These are phyloP conservation scores for Ibidorhyncha struthersii DNA, from an alignment of 2,113 vertebrate genomes.

Conservation along the genomic window DNA sequence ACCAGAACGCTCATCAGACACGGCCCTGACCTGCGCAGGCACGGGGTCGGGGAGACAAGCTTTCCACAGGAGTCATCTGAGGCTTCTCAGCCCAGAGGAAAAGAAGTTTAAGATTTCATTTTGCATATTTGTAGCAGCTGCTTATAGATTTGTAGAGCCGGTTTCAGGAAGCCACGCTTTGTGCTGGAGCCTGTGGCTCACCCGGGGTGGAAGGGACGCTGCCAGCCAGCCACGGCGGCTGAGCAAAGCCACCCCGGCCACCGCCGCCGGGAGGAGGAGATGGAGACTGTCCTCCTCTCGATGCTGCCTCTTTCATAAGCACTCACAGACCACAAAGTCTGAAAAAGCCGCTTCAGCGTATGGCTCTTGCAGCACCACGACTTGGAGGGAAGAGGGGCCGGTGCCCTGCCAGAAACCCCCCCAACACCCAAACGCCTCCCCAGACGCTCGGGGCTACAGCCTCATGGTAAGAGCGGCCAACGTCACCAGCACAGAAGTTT, in stretches of 20 bases:
- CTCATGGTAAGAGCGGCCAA: fast-evolving
- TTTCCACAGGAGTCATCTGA: background rate
- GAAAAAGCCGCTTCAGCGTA: background rate
- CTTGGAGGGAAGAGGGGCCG: background rate
- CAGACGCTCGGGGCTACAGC: background rate
- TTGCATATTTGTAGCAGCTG: background rate
- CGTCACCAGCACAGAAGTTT: fast-evolving
- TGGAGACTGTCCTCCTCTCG: fast-evolving
- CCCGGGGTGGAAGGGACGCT: background rate
- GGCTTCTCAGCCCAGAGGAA: background rate
- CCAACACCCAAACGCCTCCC: background rate
- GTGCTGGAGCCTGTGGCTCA: background rate
- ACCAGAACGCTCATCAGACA: fast-evolving
- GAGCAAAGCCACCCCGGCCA: background rate
- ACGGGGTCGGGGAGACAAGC: background rate
- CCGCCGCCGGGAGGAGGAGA: background rate
- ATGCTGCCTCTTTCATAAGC: background rate
- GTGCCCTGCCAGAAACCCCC: background rate
- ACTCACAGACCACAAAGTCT: background rate
- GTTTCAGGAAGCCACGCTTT: background rate
- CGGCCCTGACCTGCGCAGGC: background rate
- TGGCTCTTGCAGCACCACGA: fast-evolving
- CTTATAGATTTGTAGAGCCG: background rate
- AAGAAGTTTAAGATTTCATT: background rate
- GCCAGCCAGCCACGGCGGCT: background rate